Percentiles rank a stretch among this genome's conserved stretches.
phyloP scores from a whole-genome alignment of 2,797 vertebrate species.

The Centroberyx gerrardi region DNA sequence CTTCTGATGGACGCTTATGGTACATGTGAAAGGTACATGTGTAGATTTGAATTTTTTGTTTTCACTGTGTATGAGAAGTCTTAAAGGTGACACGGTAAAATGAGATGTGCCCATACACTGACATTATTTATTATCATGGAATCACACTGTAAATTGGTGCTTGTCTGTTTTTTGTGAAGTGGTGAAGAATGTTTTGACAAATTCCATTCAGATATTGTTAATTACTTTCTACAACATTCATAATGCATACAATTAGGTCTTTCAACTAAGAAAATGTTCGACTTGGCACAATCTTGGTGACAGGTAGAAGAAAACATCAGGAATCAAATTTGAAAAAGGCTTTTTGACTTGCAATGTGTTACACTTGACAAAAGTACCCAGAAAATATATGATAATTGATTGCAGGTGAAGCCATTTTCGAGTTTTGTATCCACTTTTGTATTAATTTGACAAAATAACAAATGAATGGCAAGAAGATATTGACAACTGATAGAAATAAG shows the following conservation, averaged over 20 bases:
- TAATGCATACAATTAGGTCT: neutral
- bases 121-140: slow-evolving; percentile 5
- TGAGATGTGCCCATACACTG: neutral
- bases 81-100: neutral
- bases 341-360: no score
- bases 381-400: no score
- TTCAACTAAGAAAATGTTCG: neutral
- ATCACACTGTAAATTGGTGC: neutral
- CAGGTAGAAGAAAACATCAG: no score
- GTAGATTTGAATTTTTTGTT: neutral
- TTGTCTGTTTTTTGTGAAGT: neutral
- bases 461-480: neutral
- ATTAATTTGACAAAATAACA: neutral
- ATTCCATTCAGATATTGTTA: neutral
- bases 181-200: neutral
- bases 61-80: neutral
- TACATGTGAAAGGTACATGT: neutral
- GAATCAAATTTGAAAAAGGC: no score
- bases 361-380: no score
- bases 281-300: no score
- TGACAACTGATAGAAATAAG: neutral
- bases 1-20: neutral
- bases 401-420: neutral
- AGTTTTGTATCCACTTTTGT: neutral
- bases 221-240: no score